Evolutionary conservation across 2,113 vertebrate genomes (phyloP), one percentile per base, ranked within the genome.

Genomic region (Budorcas taxicolor): DNA sequence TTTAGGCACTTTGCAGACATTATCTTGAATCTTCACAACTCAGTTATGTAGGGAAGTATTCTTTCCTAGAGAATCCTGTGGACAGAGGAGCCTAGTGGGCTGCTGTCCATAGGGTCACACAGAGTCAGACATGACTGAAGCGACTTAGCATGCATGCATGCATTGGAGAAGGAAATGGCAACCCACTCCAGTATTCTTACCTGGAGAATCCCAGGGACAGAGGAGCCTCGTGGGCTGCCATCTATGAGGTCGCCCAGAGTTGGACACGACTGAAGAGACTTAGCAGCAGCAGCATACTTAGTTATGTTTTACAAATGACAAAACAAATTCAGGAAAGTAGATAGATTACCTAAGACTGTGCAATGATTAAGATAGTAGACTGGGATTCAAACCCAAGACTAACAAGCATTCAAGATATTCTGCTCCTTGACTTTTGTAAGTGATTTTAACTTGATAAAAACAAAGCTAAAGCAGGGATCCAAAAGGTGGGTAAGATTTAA

Each of bases 261-360:
- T 36, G 19, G n/a, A 0, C 64, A 71, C 0, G 0, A 36, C n/a
- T 23, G n/a, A 71, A 71, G n/a, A 23, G n/a, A 40, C n/a, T 71
- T 23, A 71, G 67, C 67, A 71, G 10, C 64, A 36, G 64, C 19
- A 23, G n/a, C 67, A 23, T 84, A 60, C 87, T 87, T 67, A 43
- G 50, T 80, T 33, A 21, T 43, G 27, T 58, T 78, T 96, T 29
- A 60, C 12, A 87, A 71, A n/a, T 43, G 87, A 40, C 21, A 50
- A 84, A 58, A 67, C 21, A n/a, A 64, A 47, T 80, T 33, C 57
- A 80, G 52, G 50, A 55, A 91, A 36, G 31, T 52, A 62, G 50
- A 58, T 4, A 60, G 36, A 82, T 43, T 27, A 25, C 5, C 29
- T 76, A 17, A 40, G 33, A 10, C 7, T 47, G 47, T 31, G 13